A percentile compares a stretch with the other conserved stretches of the same genome.
These are phyloP conservation scores for Macrostomum lignano DNA, from an alignment of 1,140 invertebrate genomes.

Conservation along the genomic window DNA sequence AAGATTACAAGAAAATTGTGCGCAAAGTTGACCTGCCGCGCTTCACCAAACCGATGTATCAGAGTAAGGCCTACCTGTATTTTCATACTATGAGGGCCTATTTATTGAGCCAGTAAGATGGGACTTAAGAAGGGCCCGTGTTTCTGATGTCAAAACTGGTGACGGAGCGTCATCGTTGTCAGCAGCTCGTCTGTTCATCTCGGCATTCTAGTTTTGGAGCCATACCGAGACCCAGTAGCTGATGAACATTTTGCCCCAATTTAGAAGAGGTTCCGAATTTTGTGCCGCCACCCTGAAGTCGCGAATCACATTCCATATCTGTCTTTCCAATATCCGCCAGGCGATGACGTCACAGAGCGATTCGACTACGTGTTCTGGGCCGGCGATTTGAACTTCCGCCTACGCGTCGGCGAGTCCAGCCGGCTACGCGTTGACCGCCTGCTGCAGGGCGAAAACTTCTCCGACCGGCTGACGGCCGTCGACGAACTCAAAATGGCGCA, in stretches of 20 bases:
- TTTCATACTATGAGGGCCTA: slow-evolving; percentile 9
- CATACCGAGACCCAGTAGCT: too few relatives aligned
- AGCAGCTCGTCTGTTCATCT: too few relatives aligned
- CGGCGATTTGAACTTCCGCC: slow-evolving; percentile 91
- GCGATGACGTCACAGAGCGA: slow-evolving; percentile 10
- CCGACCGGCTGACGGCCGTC: not conserved
- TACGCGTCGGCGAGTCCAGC: slow-evolving; percentile 12
- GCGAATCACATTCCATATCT: slow-evolving; percentile 1
- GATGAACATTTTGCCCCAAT: too few relatives aligned
- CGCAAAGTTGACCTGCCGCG: slow-evolving; percentile 47
- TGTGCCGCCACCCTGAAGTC: not conserved
- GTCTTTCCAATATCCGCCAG: not conserved
- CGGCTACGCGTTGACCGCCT: slow-evolving; percentile 12
- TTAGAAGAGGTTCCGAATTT: not conserved
- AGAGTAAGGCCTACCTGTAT: slow-evolving; percentile 5
- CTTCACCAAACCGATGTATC: slow-evolving; percentile 5
- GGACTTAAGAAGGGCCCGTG: too few relatives aligned
- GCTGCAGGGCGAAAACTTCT: slow-evolving; percentile 10
- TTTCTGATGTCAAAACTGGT: too few relatives aligned
- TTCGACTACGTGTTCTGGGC: slow-evolving; percentile 98
- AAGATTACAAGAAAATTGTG: slow-evolving; percentile 55
- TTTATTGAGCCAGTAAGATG: too few relatives aligned
- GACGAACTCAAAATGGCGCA: slow-evolving; percentile 1
- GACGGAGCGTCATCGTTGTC: too few relatives aligned
- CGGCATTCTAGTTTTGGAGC: too few relatives aligned